These are phyloP conservation scores for Dromius quadrimaculatus DNA, from an alignment of 2,888 invertebrate genomes.

Conservation along the genomic window DNA sequence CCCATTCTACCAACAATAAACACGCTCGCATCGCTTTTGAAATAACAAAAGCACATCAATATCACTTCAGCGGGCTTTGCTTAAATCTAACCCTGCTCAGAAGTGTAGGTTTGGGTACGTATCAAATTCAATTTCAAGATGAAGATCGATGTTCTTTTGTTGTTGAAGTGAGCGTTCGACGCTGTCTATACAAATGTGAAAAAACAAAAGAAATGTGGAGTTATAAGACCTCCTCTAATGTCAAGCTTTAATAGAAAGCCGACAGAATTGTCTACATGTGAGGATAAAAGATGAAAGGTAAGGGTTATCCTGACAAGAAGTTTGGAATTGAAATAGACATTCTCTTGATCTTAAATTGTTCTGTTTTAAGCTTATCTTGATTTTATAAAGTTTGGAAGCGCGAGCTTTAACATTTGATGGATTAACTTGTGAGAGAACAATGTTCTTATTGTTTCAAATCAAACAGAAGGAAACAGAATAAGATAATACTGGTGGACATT, in stretches of 20 bases:
- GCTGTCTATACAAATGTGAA: slow-evolving; percentile 30
- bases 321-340: neutral
- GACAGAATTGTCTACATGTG: neutral
- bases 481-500: no score
- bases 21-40: slow-evolving; percentile 18
- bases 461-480: no score
- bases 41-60: slow-evolving; percentile 35
- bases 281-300: neutral
- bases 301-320: slow-evolving; percentile 26
- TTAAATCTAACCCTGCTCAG: neutral
- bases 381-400: no score
- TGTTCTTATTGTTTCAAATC: no score
- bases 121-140: slow-evolving; percentile 41
- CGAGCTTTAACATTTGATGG: no score
- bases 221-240: slow-evolving; percentile 13
- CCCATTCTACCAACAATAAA: slow-evolving; percentile 3
- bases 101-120: slow-evolving; percentile 12
- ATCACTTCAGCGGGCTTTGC: slow-evolving; percentile 12
- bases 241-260: slow-evolving; percentile 4
- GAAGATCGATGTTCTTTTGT: slow-evolving; percentile 40
- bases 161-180: slow-evolving; percentile 3
- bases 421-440: no score
- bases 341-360: slow-evolving; percentile 23
- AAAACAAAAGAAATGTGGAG: slow-evolving; percentile 33
- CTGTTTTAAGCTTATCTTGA: no score